Evolutionary conservation across 2,113 vertebrate species (phyloP).

Genomic region (Diadophis punctatus): DNA sequence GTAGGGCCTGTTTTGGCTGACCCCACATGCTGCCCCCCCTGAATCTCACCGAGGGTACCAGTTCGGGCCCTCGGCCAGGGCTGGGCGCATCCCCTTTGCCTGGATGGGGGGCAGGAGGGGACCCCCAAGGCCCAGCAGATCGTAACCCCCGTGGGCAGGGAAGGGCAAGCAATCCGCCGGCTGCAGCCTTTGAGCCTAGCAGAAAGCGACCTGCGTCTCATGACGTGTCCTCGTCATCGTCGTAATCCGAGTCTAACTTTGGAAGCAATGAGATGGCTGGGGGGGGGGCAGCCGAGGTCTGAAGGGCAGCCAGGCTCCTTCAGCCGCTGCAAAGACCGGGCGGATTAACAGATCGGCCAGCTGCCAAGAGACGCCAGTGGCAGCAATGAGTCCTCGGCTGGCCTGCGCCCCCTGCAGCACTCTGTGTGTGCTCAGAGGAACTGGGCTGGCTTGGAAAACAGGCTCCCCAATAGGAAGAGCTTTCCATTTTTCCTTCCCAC

Average conservation of each 20-base stretch:
- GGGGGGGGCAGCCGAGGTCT: not conserved
- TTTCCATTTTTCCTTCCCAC: not conserved
- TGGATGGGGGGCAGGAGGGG: not conserved
- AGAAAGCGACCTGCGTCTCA: conserved; percentile 47
- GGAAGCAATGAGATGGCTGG: not conserved
- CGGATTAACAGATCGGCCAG: not conserved
- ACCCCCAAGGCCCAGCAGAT: not conserved
- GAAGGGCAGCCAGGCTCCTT: not conserved
- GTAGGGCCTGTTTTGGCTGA: conserved; percentile 9
- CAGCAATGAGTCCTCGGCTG: too few relatives aligned
- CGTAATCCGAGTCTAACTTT: conserved; percentile 38
- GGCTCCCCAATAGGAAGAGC: not conserved
- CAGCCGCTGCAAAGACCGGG: not conserved
- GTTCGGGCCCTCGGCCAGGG: not conserved
- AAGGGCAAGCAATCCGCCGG: conserved; percentile 8
- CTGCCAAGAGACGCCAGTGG: not conserved
- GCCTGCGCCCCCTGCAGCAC: not conserved
- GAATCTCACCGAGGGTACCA: not conserved
- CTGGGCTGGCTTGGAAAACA: not conserved
- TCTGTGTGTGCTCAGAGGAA: not conserved
- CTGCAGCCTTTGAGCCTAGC: conserved; percentile 41
- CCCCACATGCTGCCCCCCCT: conserved; percentile 37
- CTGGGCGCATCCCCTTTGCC: accelerated
- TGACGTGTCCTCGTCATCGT: not conserved
- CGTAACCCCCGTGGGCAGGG: not conserved